Evolutionary conservation across 2,888 invertebrate species (phyloP).

Genomic region (Pseudococcus viburni): DNA sequence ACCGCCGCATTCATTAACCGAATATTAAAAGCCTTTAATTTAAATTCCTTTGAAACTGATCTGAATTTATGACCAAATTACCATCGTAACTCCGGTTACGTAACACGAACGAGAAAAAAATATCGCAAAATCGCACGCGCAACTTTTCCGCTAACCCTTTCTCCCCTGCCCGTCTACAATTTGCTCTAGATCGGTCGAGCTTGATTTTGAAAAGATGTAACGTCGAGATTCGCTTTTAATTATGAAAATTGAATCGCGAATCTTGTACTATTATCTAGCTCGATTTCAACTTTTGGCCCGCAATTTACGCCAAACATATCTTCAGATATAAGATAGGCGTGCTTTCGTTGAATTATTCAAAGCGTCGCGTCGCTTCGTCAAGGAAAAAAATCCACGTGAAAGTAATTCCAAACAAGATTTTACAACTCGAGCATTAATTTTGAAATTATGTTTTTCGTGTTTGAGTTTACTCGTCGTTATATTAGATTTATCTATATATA

Average conservation of each 20-base stretch:
- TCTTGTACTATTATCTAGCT: neutral
- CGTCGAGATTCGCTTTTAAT: conserved; percentile 1
- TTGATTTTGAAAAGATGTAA: neutral
- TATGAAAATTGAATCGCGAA: neutral
- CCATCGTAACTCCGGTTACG: neutral
- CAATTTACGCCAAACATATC: neutral
- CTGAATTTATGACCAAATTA: conserved; percentile 17
- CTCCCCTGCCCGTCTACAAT: neutral
- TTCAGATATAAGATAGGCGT: neutral
- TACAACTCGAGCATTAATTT: neutral
- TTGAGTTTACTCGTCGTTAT: neutral
- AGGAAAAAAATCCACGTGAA: neutral
- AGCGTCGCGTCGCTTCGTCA: neutral
- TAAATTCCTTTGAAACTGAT: conserved; percentile 17
- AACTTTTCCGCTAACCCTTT: too few relatives aligned
- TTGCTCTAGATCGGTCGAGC: neutral
- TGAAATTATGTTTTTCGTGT: neutral
- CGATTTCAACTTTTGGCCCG: neutral
- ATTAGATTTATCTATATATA: neutral
- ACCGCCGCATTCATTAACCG: conserved; percentile 23
- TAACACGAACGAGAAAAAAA: neutral
- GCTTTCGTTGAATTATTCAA: conserved; percentile 1
- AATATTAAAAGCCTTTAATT: conserved; percentile 10
- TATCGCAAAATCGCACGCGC: neutral
- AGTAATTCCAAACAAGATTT: neutral